These are phyloP conservation scores for Graptemys geographica DNA, from an alignment of 2,797 vertebrate species.

Conservation along the genomic window DNA sequence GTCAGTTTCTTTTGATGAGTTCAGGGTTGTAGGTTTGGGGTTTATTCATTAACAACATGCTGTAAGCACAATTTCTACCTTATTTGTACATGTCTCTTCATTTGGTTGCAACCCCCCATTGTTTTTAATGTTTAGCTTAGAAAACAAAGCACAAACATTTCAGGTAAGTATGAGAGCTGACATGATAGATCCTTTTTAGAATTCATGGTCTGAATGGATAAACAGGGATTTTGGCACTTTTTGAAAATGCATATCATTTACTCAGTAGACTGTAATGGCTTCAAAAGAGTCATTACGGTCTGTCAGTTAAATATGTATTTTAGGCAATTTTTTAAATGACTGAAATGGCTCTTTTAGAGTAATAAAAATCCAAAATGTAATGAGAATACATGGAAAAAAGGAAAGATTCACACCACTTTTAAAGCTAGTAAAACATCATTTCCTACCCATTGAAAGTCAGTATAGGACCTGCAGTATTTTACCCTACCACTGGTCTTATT, in stretches of 20 bases:
- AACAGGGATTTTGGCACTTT: constrained; percentile 39
- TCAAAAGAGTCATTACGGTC: constrained; percentile 28
- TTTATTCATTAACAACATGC: neutral
- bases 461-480: constrained; percentile 28
- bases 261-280: neutral
- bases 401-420: neutral
- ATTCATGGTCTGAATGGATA: constrained; percentile 38
- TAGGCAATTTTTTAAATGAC: constrained; percentile 38
- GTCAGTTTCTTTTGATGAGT: neutral
- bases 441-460: neutral
- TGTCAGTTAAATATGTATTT: constrained; percentile 50
- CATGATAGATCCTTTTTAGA: constrained; percentile 9
- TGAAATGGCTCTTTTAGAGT: constrained; percentile 42
- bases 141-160: neutral
- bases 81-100: constrained; percentile 23
- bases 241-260: constrained; percentile 55
- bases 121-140: neutral
- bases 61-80: neutral
- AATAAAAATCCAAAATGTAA: constrained; percentile 45
- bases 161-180: neutral
- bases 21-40: neutral
- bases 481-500: constrained; percentile 21
- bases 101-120: neutral
- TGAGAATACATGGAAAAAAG: neutral
- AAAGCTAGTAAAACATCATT: neutral